phyloP scores from a whole-genome alignment of 2,113 vertebrate genomes.

The Formicarius rufipectus region DNA sequence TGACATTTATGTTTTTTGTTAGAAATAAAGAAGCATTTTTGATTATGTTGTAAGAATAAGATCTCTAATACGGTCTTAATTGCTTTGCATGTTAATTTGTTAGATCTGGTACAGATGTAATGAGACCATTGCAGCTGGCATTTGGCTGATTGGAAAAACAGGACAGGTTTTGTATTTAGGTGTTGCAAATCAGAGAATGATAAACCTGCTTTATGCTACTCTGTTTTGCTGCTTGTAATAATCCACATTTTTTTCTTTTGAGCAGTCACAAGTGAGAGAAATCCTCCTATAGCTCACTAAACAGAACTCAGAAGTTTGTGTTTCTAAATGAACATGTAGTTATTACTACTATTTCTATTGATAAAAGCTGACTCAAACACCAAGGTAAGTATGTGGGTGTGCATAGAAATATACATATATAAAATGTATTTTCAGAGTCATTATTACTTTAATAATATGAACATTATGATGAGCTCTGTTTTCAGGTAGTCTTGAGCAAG shows the following conservation, averaged over 20 bases:
- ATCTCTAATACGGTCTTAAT: slow-evolving; percentile 8
- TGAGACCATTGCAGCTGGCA: neutral
- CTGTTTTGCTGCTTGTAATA: neutral
- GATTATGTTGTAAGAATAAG: neutral
- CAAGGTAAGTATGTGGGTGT: neutral
- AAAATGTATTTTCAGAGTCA: neutral
- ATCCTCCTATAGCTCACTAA: neutral
- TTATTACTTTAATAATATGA: neutral
- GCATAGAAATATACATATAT: fast-evolving
- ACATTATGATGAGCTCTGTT: neutral
- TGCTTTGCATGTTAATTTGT: neutral
- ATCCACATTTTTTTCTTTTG: neutral
- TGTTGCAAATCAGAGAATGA: neutral
- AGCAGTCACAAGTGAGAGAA: neutral
- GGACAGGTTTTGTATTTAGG: neutral
- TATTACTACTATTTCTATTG: neutral
- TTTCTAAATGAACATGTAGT: neutral
- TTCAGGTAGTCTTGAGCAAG: neutral
- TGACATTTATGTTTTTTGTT: neutral
- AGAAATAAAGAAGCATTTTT: neutral
- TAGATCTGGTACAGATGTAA: slow-evolving; percentile 22
- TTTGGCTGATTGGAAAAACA: slow-evolving; percentile 5
- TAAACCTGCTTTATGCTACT: neutral
- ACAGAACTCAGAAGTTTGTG: neutral
- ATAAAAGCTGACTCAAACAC: neutral